Base-by-base conservation (phyloP, 2,888 invertebrate genomes). In the Acrocyrtus sp. region DNA sequence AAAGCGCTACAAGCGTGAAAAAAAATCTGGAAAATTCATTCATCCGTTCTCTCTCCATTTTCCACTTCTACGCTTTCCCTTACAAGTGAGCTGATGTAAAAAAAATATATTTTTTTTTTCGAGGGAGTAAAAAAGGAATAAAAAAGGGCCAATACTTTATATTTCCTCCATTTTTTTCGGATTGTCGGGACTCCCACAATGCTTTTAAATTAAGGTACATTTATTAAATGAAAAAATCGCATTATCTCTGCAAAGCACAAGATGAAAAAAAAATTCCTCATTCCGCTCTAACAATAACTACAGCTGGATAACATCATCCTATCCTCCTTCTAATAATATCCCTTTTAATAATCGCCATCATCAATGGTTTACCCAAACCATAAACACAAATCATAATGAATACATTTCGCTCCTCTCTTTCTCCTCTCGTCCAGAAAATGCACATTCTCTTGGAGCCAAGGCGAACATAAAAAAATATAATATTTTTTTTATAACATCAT, bases 321-420 rank as follows among this genome's bases (percentile, higher is more conserved):
- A n/a, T n/a, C n/a, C n/a, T n/a, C n/a, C n/a, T n/a, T n/a, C 34
- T 34, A 12, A 34, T 34, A 34, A 34, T 34, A 34, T 34, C 34
- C 12, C n/a, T n/a, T n/a, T 34, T 34, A 8, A 34, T 34, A 34
- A 45, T 17, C 45, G 19, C 26, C 27, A 65, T 63, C 63, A 63
- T 54, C 54, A 65, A 54, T 65, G 65, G 47, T 56, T 45, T 53
- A 34, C 29, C 45, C 10, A 50, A 45, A 56, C 70, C 54, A 70
- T 70, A 70, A 70, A 70, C 70, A 54, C 70, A 56, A 62, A 61
- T 70, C 62, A 57, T 54, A 57, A 41, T 57, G 61, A 66, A 45
- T 6, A 34, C 45, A 45, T n/a, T 45, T 17, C 10, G 39, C 12
- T 39, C 12, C 27, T 51, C 26, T 51, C 27, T 51, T 26, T 51